Evolutionary conservation across 2,113 vertebrate genomes (phyloP), one percentile per base, ranked within the genome.

Genomic region (Octodon degus): DNA sequence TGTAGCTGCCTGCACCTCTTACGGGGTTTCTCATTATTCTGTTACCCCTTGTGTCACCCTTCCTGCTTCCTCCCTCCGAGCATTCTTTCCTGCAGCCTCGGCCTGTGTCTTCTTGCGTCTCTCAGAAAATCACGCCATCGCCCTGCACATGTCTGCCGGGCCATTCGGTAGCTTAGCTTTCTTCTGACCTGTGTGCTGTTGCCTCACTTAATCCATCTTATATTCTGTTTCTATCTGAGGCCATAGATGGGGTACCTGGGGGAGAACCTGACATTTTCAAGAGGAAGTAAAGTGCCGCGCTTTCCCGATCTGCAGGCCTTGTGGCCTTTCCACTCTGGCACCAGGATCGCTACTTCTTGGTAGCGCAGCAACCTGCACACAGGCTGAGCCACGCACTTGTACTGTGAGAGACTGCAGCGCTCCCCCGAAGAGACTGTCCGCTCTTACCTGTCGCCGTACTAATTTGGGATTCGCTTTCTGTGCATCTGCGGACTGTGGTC

Each of bases 371-470:
- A 55, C 50, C n/a, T 53, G 47, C 79, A 34, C n/a, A 14, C 55
- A 92, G 67, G n/a, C 11, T 76, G 14, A 17, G 7, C 12, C 5
- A 25, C 14, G 40, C 20, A 60, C 1, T 16, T 60, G 0, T 62
- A 47, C 65, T 12, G 4, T 11, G 11, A 94, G 24, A 58, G 4
- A 58, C 24, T 16, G 60, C 32, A 32, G 68, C 34, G 8, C 55
- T 87, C 7, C 6, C 37, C 55, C 95, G 25, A 2, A n/a, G n/a
- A 60, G 67, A 74, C 77, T 30, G 2, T 10, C 16, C 1, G 19
- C 5, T 67, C n/a, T 14, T 0, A 0, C 4, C 67, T 2, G 0
- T 80, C 67, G 34, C 32, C 70, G 0, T 74, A 10, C 68, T 79
- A 68, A 53, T 50, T 63, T 50, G 22, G 8, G n/a, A 11, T 85